Base-by-base conservation (phyloP, 2,888 invertebrate species). In the Cylloceria caligata region DNA sequence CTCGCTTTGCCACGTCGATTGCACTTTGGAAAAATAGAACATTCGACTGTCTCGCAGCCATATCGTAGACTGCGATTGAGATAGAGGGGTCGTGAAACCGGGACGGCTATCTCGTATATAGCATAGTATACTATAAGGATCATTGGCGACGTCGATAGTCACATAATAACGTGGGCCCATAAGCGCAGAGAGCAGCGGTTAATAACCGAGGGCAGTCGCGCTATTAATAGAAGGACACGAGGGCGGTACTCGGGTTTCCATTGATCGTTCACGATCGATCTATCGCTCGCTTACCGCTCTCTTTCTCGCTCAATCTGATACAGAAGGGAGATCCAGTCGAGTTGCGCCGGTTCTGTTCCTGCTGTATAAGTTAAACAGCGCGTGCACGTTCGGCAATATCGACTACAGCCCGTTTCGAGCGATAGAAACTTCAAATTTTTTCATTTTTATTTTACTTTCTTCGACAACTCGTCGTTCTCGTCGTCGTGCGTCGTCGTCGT, bases 161-260 rank as follows among this genome's bases (percentile, higher is more conserved):
- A 76, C 55, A 52, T 60, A 68, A 77, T 69, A 73, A 80, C 84
- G 83, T 84, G 84, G 81, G 84, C 68, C 39, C 65, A 69, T 21
- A 57, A 81, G 65, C 55, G 74, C 62, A 68, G 24, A 27, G 55
- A 13, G 80, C 79, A 67, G 71, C 81, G 78, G 78, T 82, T 84
- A 84, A 85, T 85, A 85, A 85, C 83, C 81, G 81, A 82, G 78
- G 78, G 74, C 65, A 78, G 71, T 78, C 24, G 39, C 39, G 57
- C 86, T 86, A 86, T 86, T 85, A 85, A 86, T 86, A 86, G 86
- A 81, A 83, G 36, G 77, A 76, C 81, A 79, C 81, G 84, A 83
- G 83, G 83, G 85, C 84, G 85, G 68, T 71, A 62, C 57, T 71
- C 67, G 47, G 36, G 60, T 81, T 81, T 79, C 75, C 81, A 83